phyloP scores from a whole-genome alignment of 2,888 invertebrate genomes.

The Stratiomys singularior region DNA sequence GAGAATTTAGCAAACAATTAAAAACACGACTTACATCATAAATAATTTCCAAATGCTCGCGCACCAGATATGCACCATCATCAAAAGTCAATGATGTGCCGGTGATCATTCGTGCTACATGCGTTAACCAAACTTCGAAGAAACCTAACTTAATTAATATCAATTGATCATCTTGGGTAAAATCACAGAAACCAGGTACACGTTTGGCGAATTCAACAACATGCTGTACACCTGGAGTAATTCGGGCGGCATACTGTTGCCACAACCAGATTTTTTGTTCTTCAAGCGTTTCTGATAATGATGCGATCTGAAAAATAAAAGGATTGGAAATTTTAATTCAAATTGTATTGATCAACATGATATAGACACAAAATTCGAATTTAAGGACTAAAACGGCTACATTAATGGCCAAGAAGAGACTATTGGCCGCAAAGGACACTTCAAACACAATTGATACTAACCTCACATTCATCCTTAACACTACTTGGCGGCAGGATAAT shows the following conservation, averaged over 20 bases:
- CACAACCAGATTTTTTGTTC: slow-evolving; percentile 84
- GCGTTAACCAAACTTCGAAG: slow-evolving; percentile 94
- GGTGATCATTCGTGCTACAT: slow-evolving; percentile 83
- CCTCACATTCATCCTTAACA: slow-evolving; percentile 57
- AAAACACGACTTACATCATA: slow-evolving; percentile 80
- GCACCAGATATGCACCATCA: slow-evolving; percentile 86
- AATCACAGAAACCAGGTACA: slow-evolving; percentile 89
- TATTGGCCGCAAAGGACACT: no score
- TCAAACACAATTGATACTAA: no score
- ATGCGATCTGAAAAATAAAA: slow-evolving; percentile 66
- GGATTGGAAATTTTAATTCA: background rate
- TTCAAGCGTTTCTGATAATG: slow-evolving; percentile 75
- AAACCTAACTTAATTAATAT: slow-evolving; percentile 96
- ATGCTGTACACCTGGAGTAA: slow-evolving; percentile 91
- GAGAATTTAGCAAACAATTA: no score
- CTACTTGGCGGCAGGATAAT: slow-evolving; percentile 70
- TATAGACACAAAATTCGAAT: no score
- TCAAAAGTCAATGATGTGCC: slow-evolving; percentile 85
- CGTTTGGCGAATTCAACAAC: slow-evolving; percentile 97
- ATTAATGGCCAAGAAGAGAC: no score
- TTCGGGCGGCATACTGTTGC: slow-evolving; percentile 86
- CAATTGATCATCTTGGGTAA: slow-evolving; percentile 95
- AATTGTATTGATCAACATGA: no score
- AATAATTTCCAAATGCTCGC: slow-evolving; percentile 84
- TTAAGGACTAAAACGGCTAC: no score